Percentiles rank a stretch among this genome's conserved stretches.
Evolutionary conservation across 2,888 invertebrate genomes (phyloP).

Genomic region (Disparrhopalites patrizii): DNA sequence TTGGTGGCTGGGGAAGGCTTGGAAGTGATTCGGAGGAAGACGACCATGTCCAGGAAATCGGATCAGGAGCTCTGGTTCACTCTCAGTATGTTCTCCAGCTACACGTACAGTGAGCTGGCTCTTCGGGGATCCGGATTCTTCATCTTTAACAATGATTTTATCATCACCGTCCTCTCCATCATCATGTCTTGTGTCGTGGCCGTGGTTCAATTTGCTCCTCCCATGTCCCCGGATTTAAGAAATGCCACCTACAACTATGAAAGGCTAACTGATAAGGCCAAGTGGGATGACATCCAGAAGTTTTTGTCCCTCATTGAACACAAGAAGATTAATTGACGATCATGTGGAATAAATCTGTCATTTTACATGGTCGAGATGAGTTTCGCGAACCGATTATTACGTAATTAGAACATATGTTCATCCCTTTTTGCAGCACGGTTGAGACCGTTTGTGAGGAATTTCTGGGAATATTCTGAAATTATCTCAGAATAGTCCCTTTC

Average conservation of each 20-base stretch:
- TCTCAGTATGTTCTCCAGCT: conserved; percentile 38
- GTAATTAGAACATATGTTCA: too few relatives aligned
- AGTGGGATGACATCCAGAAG: too few relatives aligned
- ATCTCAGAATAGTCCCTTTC: too few relatives aligned
- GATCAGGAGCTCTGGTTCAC: conserved; percentile 37
- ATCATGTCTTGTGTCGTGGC: conserved; percentile 37
- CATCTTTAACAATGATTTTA: conserved; percentile 33
- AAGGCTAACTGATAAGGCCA: background rate
- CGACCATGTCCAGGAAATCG: conserved; percentile 34
- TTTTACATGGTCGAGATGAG: too few relatives aligned
- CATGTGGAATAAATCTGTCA: too few relatives aligned
- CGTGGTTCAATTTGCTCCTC: conserved; percentile 36
- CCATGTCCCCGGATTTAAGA: conserved; percentile 20
- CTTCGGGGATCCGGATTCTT: conserved; percentile 33
- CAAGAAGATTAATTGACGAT: too few relatives aligned
- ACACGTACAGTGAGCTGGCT: conserved; percentile 31
- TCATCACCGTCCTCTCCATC: conserved; percentile 29
- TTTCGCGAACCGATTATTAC: too few relatives aligned
- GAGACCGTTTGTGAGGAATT: too few relatives aligned
- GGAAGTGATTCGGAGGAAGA: conserved; percentile 36
- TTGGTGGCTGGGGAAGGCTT: conserved; percentile 36
- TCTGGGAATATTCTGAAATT: too few relatives aligned
- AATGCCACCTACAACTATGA: background rate
- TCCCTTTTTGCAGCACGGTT: too few relatives aligned
- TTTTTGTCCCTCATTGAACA: too few relatives aligned